Base-by-base conservation (phyloP, 2,113 vertebrate species). In the Eurystomus gularis region DNA sequence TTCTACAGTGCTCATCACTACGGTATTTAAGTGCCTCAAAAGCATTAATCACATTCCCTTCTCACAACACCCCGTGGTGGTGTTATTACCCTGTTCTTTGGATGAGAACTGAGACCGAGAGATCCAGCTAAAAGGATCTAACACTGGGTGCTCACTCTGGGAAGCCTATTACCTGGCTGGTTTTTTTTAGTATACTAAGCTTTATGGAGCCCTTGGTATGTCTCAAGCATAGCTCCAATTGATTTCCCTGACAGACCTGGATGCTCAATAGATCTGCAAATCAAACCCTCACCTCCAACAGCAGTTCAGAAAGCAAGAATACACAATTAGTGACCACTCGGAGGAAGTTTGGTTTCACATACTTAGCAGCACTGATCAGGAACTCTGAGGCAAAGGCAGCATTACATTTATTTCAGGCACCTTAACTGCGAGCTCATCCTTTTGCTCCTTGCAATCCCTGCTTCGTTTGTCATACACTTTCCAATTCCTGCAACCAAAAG, bases 111-210 rank as follows among this genome's bases (percentile, higher is more conserved):
- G 58, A 77, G 75, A 79, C 0, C 0, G 35, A 83, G 78, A 91
- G 82, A 91, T 54, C 28, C 86, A 80, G 86, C 88, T 91, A 54
- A 93, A 94, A 96, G 82, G 87, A 83, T 90, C 75, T 94, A 20
- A 82, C 7, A 12, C 55, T 58, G 82, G 79, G 29, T 83, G 68
- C 51, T 80, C 17, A 2, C 91, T 80, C 80, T 72, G 85, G 39
- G 90, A 95, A 95, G 82, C 68, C 79, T 78, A 33, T 81, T 88
- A 61, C 79, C 57, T 88, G 73, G 42, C 15, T 42, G 2, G 0
- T 11, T 21, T 66, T 58, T 93, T 57, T 86, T 46, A 51, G 39
- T 17, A 58, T 25, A 39, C 39, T 65, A 62, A 92, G 88, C 75
- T 81, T 93, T 83, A 77, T 31, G 54, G 37, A 88, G 88, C 21